Evolutionary conservation across 2,888 invertebrate genomes (phyloP).

Genomic region (Eupeodes latifasciatus): DNA sequence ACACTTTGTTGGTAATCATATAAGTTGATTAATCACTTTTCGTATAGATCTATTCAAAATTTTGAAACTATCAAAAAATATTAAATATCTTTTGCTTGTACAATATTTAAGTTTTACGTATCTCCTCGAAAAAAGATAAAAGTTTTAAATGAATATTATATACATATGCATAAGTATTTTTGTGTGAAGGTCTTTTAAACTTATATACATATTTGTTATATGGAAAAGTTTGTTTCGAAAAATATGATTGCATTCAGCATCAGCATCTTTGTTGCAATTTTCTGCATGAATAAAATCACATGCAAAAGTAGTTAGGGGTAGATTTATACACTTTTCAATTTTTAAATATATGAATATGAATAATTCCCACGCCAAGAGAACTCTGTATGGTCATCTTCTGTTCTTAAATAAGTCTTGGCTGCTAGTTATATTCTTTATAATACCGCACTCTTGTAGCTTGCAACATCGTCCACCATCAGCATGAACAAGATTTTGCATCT

Average conservation of each 20-base stretch:
- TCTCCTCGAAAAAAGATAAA: constrained; percentile 1
- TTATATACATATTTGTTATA: neutral
- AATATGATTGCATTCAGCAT: constrained; percentile 41
- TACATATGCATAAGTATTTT: neutral
- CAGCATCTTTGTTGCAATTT: constrained; percentile 56
- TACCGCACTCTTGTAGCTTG: neutral
- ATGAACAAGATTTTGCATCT: constrained; percentile 23
- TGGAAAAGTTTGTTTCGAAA: constrained; percentile 17
- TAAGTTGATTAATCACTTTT: constrained; percentile 20
- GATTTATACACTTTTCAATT: constrained; percentile 32
- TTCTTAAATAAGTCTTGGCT: constrained; percentile 51
- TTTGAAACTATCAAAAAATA: neutral
- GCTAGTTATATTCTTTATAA: constrained; percentile 42
- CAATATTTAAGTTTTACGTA: neutral
- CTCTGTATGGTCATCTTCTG: constrained; percentile 48
- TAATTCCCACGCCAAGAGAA: constrained; percentile 20
- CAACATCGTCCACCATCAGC: neutral
- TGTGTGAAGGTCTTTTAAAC: neutral
- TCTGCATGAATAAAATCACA: constrained; percentile 65
- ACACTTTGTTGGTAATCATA: neutral
- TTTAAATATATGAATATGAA: constrained; percentile 45
- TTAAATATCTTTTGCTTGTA: neutral
- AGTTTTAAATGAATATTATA: neutral
- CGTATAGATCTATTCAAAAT: neutral
- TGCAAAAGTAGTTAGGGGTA: neutral